Percentiles rank a stretch among this genome's conserved stretches.
These are phyloP conservation scores for Montipora capricornis DNA, from an alignment of 64 coral and sea anemone genomes.

Conservation along the genomic window DNA sequence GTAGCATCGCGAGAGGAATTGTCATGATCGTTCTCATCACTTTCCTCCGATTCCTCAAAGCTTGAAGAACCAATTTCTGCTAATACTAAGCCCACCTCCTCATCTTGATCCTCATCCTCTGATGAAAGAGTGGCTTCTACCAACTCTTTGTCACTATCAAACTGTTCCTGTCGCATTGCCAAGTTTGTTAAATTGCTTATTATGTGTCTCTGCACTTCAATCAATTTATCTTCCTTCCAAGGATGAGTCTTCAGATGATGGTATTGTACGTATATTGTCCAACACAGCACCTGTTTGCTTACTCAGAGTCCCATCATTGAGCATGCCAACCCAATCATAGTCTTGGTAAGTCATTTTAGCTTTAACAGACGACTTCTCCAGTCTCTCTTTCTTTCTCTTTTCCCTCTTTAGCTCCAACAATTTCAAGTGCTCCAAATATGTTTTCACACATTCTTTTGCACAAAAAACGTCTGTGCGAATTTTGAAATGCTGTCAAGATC, in stretches of 20 bases:
- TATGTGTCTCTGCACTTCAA: slow-evolving; percentile 40
- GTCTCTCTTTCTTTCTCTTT: slow-evolving; percentile 19
- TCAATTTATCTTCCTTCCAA: slow-evolving; percentile 47
- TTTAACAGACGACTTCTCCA: slow-evolving; percentile 22
- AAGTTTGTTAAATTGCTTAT: not conserved
- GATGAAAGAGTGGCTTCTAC: slow-evolving; percentile 52
- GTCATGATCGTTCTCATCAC: slow-evolving; percentile 44
- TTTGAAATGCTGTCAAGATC: slow-evolving; percentile 48
- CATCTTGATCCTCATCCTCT: slow-evolving; percentile 53
- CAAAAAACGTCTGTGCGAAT: slow-evolving; percentile 42
- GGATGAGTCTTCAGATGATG: slow-evolving; percentile 27
- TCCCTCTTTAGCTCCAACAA: not conserved
- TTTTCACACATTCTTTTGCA: slow-evolving; percentile 62
- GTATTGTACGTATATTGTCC: not conserved
- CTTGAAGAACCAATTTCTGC: slow-evolving; percentile 17
- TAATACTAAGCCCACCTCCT: slow-evolving; percentile 28
- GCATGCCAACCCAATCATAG: slow-evolving; percentile 23
- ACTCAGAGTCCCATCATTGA: slow-evolving; percentile 1
- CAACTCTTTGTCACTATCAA: not conserved
- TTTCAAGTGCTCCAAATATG: slow-evolving; percentile 55
- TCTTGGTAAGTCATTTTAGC: slow-evolving; percentile 45
- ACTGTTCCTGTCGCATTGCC: not conserved
- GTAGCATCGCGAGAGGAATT: slow-evolving; percentile 48
- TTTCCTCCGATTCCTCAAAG: slow-evolving; percentile 35
- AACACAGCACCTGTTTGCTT: not conserved